These are phyloP conservation scores for Mycalesis mineus DNA, from an alignment of 2,888 invertebrate genomes.

Conservation along the genomic window DNA sequence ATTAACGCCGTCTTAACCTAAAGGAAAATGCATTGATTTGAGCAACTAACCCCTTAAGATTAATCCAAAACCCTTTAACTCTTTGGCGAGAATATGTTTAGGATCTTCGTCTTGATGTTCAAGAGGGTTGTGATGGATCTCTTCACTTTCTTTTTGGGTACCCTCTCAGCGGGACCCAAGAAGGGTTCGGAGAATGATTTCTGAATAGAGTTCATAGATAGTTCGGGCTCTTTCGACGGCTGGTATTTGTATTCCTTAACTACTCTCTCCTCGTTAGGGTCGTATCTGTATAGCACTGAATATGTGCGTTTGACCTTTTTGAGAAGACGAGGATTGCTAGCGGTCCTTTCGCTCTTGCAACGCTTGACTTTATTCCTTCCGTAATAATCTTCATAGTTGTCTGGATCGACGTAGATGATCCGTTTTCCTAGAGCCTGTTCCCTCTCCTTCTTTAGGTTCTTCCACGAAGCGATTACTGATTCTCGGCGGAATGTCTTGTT, in stretches of 20 bases:
- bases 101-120: slow-evolving; percentile 69
- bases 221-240: slow-evolving; percentile 48
- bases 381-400: slow-evolving; percentile 65
- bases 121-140: slow-evolving; percentile 68
- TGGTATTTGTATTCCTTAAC: slow-evolving; percentile 72
- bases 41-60: slow-evolving; percentile 55
- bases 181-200: slow-evolving; percentile 67
- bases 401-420: slow-evolving; percentile 64
- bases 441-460: slow-evolving; percentile 69
- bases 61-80: slow-evolving; percentile 45
- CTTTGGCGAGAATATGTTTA: slow-evolving; percentile 68
- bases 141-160: slow-evolving; percentile 70
- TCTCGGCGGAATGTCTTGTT: slow-evolving; percentile 73
- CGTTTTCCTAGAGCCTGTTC: slow-evolving; percentile 70
- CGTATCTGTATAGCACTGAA: slow-evolving; percentile 69
- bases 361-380: slow-evolving; percentile 69
- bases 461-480: slow-evolving; percentile 74
- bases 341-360: slow-evolving; percentile 67
- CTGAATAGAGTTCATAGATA: slow-evolving; percentile 42
- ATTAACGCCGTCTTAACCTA: slow-evolving; percentile 27
- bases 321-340: slow-evolving; percentile 49
- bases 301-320: slow-evolving; percentile 71
- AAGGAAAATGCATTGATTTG: slow-evolving; percentile 68
- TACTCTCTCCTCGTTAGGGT: slow-evolving; percentile 66
- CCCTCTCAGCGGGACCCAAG: slow-evolving; percentile 51